Evolutionary conservation across 2,113 vertebrate species (phyloP).

Genomic region (Gallinago media): DNA sequence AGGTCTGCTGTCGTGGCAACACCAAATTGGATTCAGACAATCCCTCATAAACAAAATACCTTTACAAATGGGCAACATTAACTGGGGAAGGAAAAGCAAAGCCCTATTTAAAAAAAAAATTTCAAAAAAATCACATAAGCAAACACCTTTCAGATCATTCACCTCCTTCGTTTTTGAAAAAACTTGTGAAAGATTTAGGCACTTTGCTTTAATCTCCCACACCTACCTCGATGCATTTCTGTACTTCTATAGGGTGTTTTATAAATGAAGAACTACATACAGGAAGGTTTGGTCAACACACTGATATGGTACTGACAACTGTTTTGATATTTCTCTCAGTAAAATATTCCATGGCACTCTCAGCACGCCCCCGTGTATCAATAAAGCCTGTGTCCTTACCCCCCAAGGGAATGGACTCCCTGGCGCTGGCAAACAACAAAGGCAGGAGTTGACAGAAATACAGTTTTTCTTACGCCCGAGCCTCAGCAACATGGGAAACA

Average conservation of each 20-base stretch:
- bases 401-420: neutral
- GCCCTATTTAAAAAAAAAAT: neutral
- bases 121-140: neutral
- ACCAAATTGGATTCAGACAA: neutral
- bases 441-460: neutral
- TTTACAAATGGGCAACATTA: neutral
- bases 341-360: neutral
- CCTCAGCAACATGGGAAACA: neutral
- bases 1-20: neutral
- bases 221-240: rapidly evolving
- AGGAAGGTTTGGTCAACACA: neutral
- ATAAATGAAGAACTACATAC: neutral
- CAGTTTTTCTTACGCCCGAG: neutral
- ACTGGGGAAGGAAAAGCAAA: neutral
- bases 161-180: neutral
- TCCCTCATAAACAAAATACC: neutral
- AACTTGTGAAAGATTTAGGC: neutral
- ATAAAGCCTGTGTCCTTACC: neutral
- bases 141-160: rapidly evolving
- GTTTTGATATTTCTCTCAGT: neutral
- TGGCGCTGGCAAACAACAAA: neutral
- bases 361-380: rapidly evolving
- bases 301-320: neutral
- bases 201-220: neutral
- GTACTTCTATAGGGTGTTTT: neutral